Conservation (phyloP, 2,113 vertebrate genomes). For the Nycticryphes semicollaris region DNA sequence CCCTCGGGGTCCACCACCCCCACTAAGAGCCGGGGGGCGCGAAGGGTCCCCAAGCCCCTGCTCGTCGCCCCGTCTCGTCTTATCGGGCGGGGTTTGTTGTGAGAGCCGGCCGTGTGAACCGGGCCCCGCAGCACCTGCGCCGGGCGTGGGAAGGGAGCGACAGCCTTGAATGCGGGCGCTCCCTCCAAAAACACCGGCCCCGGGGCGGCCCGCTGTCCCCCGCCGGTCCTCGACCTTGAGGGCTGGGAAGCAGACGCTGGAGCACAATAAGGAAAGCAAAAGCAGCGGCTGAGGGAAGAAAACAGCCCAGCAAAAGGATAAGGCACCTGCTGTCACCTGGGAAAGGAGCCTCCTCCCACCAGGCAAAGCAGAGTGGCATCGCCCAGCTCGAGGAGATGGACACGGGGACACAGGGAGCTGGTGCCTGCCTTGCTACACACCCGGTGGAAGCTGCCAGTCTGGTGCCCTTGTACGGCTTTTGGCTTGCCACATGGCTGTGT, state of each 20-base stretch:
- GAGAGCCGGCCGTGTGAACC: not conserved
- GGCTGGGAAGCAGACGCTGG: not conserved
- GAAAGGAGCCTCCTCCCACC: not conserved
- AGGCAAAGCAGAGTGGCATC: not conserved
- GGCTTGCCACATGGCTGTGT: fast-evolving
- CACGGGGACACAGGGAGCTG: not conserved
- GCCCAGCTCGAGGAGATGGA: not conserved
- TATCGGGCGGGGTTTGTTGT: not conserved
- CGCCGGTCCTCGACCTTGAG: constrained; percentile 11
- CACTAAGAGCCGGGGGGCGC: too few species aligned
- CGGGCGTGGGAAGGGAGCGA: not conserved
- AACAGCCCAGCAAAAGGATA: not conserved
- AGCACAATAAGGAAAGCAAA: not conserved
- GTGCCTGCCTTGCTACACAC: too few species aligned
- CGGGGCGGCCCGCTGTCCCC: not conserved
- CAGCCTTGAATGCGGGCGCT: constrained; percentile 10
- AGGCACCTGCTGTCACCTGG: constrained; percentile 23
- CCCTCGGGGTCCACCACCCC: not conserved
- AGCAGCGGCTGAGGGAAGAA: not conserved
- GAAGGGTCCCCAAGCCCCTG: not conserved
- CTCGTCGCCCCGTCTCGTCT: not conserved
- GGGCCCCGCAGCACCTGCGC: not conserved
- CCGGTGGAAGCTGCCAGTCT: fast-evolving
- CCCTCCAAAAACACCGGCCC: not conserved
- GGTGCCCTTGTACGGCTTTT: not conserved